Base-by-base conservation (phyloP, 1,140 invertebrate genomes). In the Drosophila sucinea region DNA sequence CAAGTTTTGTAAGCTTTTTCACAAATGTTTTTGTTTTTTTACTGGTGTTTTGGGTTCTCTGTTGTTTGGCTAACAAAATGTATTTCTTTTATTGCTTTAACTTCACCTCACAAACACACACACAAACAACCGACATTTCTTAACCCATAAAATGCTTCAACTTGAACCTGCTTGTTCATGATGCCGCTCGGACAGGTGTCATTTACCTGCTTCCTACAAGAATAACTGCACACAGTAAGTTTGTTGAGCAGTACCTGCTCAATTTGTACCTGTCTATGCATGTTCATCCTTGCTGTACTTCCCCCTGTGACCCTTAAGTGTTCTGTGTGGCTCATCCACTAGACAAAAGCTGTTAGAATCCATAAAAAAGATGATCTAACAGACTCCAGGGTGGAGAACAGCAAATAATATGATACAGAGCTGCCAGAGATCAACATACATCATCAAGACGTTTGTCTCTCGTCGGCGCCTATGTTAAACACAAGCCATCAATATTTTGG, bases 211-310 rank as follows among this genome's bases (percentile, higher is more conserved):
- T 80, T 93, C 93, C 93, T 95, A 94, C 92, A 94, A 93, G 91
- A 93, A 94, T 90, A 93, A 94, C 89, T 95, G 95, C 91, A 93
- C 94, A 93, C 95, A 95, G 94, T 95, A 94, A 95, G 95, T 95
- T 38, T 10, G 92, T 92, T 80, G 23, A 57, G 44, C 4, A 57
- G 38, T 65, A 47, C 35, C 56, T 55, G 27, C 35, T 38, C 11
- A 7, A 11, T 40, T 29, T 25, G 30, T 63, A 70, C 60, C 47
- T 70, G 54, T 27, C 17, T 58, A 17, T 64, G 33, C 29, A 29
- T 6, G 38, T 25, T 33, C 35, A 58, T 44, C 70, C 69, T 79
- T 44, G 29, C 44, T 63, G 73, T 77, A 40, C 1, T 17, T 32
- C 55, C 63, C n/a, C 6, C n/a, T 56, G 51, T 57, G n/a, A 35